Conservation (phyloP, 2,797 vertebrate species). For the Cryptoprocta ferox region DNA sequence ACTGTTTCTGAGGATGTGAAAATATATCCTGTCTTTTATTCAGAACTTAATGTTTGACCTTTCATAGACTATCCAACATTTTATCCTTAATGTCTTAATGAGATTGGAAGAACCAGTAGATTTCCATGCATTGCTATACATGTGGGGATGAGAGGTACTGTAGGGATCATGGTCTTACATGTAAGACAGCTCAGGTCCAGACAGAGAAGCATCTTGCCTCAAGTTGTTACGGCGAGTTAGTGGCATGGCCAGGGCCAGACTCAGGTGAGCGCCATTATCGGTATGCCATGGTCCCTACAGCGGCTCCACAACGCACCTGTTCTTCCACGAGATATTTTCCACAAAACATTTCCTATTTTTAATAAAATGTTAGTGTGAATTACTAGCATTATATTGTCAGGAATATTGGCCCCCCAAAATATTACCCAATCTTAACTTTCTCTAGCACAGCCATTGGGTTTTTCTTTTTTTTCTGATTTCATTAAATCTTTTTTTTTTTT, state of each 20-base stretch:
- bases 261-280: neutral
- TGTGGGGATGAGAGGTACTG: neutral
- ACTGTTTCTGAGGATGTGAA: neutral
- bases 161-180: neutral
- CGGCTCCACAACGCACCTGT: neutral
- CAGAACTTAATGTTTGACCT: neutral
- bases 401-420: neutral
- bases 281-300: neutral
- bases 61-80: neutral
- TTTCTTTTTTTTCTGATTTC: neutral
- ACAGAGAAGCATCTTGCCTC: neutral
- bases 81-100: neutral
- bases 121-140: neutral
- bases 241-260: neutral
- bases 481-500: neutral
- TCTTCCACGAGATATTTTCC: neutral
- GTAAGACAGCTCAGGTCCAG: neutral
- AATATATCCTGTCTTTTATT: neutral
- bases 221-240: neutral
- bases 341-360: neutral
- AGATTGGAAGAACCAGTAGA: neutral
- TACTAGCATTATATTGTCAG: neutral
- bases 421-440: neutral
- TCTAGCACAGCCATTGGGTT: neutral
- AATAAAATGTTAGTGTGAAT: neutral